Conservation (phyloP, 2,888 invertebrate species). For the Rhingia rostrata region DNA sequence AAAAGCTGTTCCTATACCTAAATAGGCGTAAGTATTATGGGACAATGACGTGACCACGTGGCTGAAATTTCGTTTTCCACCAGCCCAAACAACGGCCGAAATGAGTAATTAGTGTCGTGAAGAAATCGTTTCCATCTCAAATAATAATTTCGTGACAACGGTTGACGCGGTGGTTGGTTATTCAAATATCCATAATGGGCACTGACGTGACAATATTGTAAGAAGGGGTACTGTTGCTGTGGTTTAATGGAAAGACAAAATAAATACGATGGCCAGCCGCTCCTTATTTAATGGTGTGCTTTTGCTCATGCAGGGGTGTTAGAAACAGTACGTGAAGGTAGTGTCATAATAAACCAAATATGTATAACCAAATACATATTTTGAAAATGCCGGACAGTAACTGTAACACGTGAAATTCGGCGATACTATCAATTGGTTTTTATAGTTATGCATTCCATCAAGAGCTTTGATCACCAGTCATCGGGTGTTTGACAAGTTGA, state of each 20-base stretch:
- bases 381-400: conserved; percentile 1
- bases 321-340: conserved; percentile 1
- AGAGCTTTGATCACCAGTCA: background rate
- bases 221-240: conserved; percentile 17
- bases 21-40: conserved; percentile 42
- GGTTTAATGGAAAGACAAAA: conserved; percentile 48
- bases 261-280: conserved; percentile 48
- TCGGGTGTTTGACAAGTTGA: conserved; percentile 34
- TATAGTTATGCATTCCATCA: background rate
- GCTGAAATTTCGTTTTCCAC: conserved; percentile 24
- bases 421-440: conserved; percentile 3
- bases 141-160: conserved; percentile 66
- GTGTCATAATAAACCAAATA: conserved; percentile 31
- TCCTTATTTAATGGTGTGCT: conserved; percentile 58
- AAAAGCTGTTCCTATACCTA: background rate
- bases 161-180: conserved; percentile 61
- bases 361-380: conserved; percentile 1
- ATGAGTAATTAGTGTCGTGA: conserved; percentile 67
- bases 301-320: conserved; percentile 9
- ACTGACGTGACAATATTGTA: background rate
- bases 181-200: conserved; percentile 59
- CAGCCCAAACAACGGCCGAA: conserved; percentile 30
- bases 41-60: conserved; percentile 56
- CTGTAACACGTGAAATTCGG: conserved; percentile 23
- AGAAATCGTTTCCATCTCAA: conserved; percentile 68